These are phyloP conservation scores for Pseudoatta argentina DNA, from an alignment of 1,140 invertebrate species.

Conservation along the genomic window DNA sequence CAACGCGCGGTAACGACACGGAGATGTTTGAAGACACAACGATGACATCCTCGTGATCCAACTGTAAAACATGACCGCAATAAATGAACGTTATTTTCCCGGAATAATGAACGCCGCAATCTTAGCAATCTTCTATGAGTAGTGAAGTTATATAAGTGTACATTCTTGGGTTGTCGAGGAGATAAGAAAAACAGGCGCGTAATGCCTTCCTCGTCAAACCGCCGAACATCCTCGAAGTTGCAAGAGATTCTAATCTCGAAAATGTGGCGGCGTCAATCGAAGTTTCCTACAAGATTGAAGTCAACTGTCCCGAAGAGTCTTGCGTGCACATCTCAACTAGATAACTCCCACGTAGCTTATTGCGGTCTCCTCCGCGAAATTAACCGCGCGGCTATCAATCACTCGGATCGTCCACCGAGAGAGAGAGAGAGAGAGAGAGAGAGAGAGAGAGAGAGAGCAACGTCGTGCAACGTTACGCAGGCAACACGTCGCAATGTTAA, in stretches of 20 bases:
- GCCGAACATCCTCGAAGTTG: conserved; percentile 8
- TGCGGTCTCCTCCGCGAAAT: conserved; percentile 42
- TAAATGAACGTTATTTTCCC: conserved; percentile 25
- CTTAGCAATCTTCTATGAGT: neutral
- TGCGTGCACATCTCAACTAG: neutral
- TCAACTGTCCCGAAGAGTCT: neutral
- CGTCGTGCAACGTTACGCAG: neutral
- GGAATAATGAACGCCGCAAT: conserved; percentile 40
- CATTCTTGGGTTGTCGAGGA: conserved; percentile 10
- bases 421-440: no score
- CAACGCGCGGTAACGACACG: conserved; percentile 21
- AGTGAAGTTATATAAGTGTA: neutral
- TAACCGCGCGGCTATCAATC: conserved; percentile 52
- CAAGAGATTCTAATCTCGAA: conserved; percentile 40
- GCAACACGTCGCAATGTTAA: conserved; percentile 34
- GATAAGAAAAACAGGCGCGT: neutral
- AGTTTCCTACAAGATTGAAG: conserved; percentile 22
- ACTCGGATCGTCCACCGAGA: neutral
- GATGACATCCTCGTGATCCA: conserved; percentile 37
- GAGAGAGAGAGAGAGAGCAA: no score
- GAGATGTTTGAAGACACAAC: neutral
- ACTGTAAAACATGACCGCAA: conserved; percentile 48
- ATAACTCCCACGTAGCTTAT: conserved; percentile 35
- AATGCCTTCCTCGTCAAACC: conserved; percentile 25
- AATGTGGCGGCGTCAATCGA: conserved; percentile 3